phyloP scores from a whole-genome alignment of 2,113 vertebrate genomes.

The Mormoops blainvillei region DNA sequence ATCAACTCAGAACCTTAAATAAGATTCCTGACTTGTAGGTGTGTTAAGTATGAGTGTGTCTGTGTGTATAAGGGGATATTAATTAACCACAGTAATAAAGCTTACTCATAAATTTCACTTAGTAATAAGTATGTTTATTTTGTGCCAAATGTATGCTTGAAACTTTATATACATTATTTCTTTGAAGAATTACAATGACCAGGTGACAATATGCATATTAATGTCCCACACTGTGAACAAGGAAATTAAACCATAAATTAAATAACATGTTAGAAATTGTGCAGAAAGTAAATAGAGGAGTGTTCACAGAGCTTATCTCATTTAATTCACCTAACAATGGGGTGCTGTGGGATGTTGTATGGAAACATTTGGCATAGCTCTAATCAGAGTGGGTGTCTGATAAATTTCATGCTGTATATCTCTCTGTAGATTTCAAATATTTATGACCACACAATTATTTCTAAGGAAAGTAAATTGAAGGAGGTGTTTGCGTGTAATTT shows the following conservation, averaged over 20 bases:
- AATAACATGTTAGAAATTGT: background rate
- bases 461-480: conserved; percentile 79
- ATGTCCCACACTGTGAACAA: background rate
- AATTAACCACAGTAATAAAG: background rate
- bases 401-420: conserved; percentile 63
- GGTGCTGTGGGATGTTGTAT: background rate
- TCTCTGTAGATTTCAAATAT: conserved; percentile 72
- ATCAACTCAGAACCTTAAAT: background rate
- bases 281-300: background rate
- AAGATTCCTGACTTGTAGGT: background rate
- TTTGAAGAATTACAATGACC: background rate
- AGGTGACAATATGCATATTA: background rate
- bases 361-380: background rate
- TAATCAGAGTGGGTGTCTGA: background rate
- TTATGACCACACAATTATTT: conserved; percentile 75
- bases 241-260: background rate
- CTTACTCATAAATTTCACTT: background rate
- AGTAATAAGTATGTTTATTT: background rate
- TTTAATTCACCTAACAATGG: background rate
- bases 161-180: background rate
- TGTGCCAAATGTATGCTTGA: background rate
- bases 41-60: background rate
- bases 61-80: background rate
- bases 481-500: conserved; percentile 63
- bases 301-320: background rate